phyloP scores from a whole-genome alignment of 1,140 invertebrate genomes.

The Thaumatotibia leucotreta region DNA sequence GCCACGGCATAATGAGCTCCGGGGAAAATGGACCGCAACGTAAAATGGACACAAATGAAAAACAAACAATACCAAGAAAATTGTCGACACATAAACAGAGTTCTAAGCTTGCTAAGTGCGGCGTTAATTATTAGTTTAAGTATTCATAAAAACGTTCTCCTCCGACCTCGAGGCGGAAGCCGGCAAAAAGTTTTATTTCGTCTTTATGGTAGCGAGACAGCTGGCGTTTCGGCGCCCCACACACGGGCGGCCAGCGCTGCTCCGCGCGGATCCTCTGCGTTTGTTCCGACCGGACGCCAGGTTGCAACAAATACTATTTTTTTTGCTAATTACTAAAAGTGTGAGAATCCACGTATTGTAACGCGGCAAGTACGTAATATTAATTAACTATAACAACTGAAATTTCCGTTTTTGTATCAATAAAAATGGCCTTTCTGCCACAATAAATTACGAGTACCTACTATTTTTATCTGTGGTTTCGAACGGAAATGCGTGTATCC shows the following conservation, averaged over 20 bases:
- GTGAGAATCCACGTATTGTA: not conserved
- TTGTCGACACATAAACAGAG: constrained; percentile 43
- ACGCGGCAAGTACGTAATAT: not conserved
- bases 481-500: no score
- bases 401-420: not conserved
- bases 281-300: not conserved
- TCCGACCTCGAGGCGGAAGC: constrained; percentile 40
- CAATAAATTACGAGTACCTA: no score
- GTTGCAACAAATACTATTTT: not conserved
- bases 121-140: constrained; percentile 54
- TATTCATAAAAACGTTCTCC: constrained; percentile 50
- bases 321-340: not conserved
- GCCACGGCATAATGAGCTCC: constrained; percentile 44
- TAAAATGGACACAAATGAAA: constrained; percentile 29
- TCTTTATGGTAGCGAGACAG: constrained; percentile 33
- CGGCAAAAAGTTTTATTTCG: constrained; percentile 46
- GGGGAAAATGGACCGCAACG: constrained; percentile 34
- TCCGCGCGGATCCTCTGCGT: not conserved
- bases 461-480: no score
- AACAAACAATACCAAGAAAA: constrained; percentile 44
- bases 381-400: not conserved
- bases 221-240: constrained; percentile 31
- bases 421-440: not conserved
- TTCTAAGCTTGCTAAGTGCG: constrained; percentile 46
- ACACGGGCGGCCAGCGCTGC: constrained; percentile 21